These are phyloP conservation scores for Xyrichtys novacula DNA, from an alignment of 2,797 vertebrate genomes.

Conservation along the genomic window DNA sequence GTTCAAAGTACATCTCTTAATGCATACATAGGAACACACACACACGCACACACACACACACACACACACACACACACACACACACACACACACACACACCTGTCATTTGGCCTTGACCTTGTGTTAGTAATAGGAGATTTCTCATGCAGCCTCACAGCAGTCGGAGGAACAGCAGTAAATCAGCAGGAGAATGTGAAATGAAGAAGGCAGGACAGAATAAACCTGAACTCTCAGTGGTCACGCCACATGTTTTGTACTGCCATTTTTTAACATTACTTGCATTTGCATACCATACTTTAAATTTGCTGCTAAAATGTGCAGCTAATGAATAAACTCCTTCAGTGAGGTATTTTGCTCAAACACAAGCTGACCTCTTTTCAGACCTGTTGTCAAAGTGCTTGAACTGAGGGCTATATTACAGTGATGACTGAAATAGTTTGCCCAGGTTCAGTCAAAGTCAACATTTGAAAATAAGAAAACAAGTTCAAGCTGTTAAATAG, in stretches of 20 bases:
- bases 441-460: neutral
- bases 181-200: constrained; percentile 19
- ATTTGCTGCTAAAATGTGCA: too few species aligned
- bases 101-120: constrained; percentile 48
- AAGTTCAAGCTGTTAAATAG: neutral
- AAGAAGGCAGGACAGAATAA: neutral
- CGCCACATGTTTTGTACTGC: too few species aligned
- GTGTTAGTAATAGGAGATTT: constrained; percentile 44
- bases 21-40: constrained; percentile 8
- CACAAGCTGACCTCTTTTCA: too few species aligned
- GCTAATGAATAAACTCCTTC: too few species aligned
- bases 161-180: constrained; percentile 20
- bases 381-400: too few species aligned
- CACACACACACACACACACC: constrained; percentile 5
- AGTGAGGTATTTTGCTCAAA: too few species aligned
- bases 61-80: constrained; percentile 17
- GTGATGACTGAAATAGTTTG: too few species aligned
- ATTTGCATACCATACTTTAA: too few species aligned
- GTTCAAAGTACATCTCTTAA: constrained; percentile 1
- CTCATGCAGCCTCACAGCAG: constrained; percentile 13
- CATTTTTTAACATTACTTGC: too few species aligned
- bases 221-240: neutral
- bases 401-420: too few species aligned
- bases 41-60: neutral
- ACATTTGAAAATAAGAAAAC: neutral